A percentile compares a stretch with the other conserved stretches of the same genome.
Evolutionary conservation across 2,113 vertebrate species (phyloP).

Genomic region (Tichodroma muraria): DNA sequence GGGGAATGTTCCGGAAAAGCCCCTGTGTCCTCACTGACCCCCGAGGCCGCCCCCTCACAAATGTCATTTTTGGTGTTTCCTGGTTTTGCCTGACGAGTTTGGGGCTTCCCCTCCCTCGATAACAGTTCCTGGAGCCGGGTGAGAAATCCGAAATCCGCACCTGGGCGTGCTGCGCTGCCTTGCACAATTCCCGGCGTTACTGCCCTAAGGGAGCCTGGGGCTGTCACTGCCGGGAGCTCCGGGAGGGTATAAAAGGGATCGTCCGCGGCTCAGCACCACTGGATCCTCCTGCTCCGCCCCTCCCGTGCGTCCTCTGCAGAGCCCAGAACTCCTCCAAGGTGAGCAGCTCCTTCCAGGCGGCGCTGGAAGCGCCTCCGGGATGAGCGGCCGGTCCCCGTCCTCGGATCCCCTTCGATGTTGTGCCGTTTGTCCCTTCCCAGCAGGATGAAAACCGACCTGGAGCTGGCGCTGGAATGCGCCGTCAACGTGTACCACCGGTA

Average conservation of each 20-base stretch:
- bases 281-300: neutral
- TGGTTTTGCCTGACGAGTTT: neutral
- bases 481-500: constrained; percentile 2
- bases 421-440: neutral
- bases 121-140: neutral
- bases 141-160: neutral
- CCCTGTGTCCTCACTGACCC: rapidly evolving
- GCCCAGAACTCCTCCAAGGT: neutral
- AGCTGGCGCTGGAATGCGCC: neutral
- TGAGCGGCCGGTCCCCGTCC: too few relatives aligned
- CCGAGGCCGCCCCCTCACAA: rapidly evolving
- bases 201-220: neutral
- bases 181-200: neutral
- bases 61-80: neutral
- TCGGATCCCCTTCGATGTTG: rapidly evolving
- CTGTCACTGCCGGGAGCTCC: neutral
- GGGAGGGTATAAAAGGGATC: neutral
- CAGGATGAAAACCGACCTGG: neutral
- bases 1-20: rapidly evolving
- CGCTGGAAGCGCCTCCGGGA: too few relatives aligned
- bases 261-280: rapidly evolving
- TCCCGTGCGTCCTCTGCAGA: rapidly evolving
- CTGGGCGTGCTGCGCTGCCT: neutral
- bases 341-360: neutral
- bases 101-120: neutral